phyloP scores from a whole-genome alignment of 2,888 invertebrate genomes.

The Habrosyne pyritoides region DNA sequence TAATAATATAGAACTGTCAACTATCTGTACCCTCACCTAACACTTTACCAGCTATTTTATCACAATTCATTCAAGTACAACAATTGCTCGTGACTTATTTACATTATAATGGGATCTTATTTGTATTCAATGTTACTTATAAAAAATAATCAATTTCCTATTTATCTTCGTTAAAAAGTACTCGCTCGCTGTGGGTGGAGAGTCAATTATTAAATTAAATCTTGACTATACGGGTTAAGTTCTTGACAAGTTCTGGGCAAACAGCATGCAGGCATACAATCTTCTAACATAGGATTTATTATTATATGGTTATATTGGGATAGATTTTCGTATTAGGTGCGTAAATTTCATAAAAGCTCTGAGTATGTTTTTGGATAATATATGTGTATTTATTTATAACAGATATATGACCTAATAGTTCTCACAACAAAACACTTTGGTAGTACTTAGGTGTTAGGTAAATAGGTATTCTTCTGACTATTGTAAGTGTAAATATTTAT shows the following conservation, averaged over 20 bases:
- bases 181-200: conserved; percentile 37
- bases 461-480: too few relatives aligned
- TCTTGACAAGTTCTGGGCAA: conserved; percentile 24
- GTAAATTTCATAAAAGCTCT: too few relatives aligned
- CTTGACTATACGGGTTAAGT: conserved; percentile 53
- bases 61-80: neutral
- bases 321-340: too few relatives aligned
- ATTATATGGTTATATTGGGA: too few relatives aligned
- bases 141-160: conserved; percentile 56
- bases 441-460: too few relatives aligned
- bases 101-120: neutral
- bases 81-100: neutral
- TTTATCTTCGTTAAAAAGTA: conserved; percentile 68
- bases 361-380: too few relatives aligned
- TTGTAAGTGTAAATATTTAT: too few relatives aligned
- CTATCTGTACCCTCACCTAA: conserved; percentile 12
- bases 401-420: too few relatives aligned
- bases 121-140: neutral
- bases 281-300: too few relatives aligned
- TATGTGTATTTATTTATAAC: too few relatives aligned
- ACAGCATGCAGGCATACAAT: neutral
- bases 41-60: neutral
- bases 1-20: neutral
- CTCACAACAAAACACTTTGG: too few relatives aligned
- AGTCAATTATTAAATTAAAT: conserved; percentile 61